phyloP scores from a whole-genome alignment of 2,888 invertebrate genomes.

The Hypsopygia costalis region DNA sequence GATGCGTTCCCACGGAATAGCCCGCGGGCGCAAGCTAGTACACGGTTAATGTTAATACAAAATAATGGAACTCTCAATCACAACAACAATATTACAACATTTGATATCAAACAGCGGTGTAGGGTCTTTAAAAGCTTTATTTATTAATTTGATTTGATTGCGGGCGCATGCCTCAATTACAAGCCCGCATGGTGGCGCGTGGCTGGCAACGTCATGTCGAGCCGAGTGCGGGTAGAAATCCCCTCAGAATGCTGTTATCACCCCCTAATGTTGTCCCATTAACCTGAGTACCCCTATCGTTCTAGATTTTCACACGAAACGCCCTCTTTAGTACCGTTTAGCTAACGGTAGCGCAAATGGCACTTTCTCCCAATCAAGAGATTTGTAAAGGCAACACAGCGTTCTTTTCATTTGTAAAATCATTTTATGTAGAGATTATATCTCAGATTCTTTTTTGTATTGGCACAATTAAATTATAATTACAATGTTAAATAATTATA shows the following conservation, averaged over 20 bases:
- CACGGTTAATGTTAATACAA: no score
- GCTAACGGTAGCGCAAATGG: background rate
- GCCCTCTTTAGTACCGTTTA: slow-evolving; percentile 14
- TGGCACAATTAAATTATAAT: no score
- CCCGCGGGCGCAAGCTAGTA: no score
- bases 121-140: slow-evolving; percentile 17
- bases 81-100: background rate
- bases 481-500: no score
- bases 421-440: no score
- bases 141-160: slow-evolving; percentile 15
- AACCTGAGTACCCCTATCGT: slow-evolving; percentile 55
- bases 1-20: no score
- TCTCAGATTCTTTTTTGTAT: no score
- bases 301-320: slow-evolving; percentile 62
- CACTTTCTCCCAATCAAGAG: background rate
- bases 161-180: slow-evolving; percentile 10
- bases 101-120: background rate
- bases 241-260: slow-evolving; percentile 40
- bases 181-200: slow-evolving; percentile 50
- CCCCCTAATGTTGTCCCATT: slow-evolving; percentile 42
- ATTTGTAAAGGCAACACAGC: no score
- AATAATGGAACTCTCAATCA: background rate
- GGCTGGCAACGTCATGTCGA: no score
- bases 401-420: no score
- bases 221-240: slow-evolving; percentile 29